Evolutionary conservation across 2,888 invertebrate species (phyloP).

Genomic region (Callyntrura sp.): DNA sequence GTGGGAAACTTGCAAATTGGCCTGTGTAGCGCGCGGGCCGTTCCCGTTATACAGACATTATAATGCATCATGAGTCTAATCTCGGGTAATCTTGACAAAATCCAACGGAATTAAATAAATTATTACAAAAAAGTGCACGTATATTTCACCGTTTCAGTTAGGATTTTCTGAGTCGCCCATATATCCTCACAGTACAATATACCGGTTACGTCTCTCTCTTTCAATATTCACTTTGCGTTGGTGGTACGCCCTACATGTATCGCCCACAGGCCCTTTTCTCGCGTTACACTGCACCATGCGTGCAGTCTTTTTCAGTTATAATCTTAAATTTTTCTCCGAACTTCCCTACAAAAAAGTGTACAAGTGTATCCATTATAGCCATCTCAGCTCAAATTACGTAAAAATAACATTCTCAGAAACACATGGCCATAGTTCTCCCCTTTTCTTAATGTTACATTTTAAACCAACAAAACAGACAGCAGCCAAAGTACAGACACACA

Average conservation of each 20-base stretch:
- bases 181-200: background rate
- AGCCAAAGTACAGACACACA: no score
- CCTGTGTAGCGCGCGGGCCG: conserved; percentile 17
- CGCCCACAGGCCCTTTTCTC: no score
- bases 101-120: conserved; percentile 27
- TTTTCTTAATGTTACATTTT: conserved; percentile 22
- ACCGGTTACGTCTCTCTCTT: background rate
- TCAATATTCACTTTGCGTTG: background rate
- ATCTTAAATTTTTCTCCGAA: background rate
- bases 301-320: background rate
- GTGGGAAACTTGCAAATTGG: conserved; percentile 48
- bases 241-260: background rate
- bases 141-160: background rate
- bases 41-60: conserved; percentile 21
- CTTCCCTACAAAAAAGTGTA: background rate
- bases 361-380: background rate
- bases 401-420: conserved; percentile 69
- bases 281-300: background rate
- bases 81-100: conserved; percentile 32
- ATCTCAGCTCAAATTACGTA: conserved; percentile 72
- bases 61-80: conserved; percentile 21
- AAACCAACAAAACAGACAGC: background rate
- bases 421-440: conserved; percentile 61
- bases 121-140: conserved; percentile 14
- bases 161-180: background rate